Conservation (phyloP, 2,113 vertebrate genomes). For the Eonycteris spelaea region DNA sequence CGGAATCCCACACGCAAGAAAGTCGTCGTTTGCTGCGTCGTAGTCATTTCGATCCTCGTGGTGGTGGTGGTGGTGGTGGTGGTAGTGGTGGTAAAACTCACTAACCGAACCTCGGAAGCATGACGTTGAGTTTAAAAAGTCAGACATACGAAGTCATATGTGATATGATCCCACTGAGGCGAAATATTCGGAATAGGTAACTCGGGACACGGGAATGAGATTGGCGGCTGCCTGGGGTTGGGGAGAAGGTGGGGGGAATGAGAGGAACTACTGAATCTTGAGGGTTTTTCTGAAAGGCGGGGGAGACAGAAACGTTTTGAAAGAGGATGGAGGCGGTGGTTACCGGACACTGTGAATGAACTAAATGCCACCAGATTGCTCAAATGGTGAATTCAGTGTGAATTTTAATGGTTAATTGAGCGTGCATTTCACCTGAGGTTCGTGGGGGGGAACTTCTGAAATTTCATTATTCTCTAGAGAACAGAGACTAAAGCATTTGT, state of each 20-base stretch:
- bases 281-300: no score
- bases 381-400: not conserved
- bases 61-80: not conserved
- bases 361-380: not conserved
- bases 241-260: rapidly evolving
- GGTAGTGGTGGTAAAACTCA: not conserved
- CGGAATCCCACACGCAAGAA: rapidly evolving
- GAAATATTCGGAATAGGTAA: not conserved
- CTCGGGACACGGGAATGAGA: not conserved
- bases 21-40: rapidly evolving
- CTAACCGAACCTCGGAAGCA: not conserved
- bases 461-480: not conserved
- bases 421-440: not conserved
- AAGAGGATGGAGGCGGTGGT: not conserved
- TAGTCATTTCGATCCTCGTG: not conserved
- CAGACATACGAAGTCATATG: not conserved
- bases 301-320: not conserved
- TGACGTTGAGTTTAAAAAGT: not conserved
- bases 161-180: not conserved
- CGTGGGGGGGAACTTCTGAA: no score
- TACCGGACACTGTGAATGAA: not conserved
- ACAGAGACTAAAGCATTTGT: not conserved
- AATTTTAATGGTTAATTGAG: not conserved
- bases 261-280: no score
- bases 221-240: not conserved